Evolutionary conservation across 2,113 vertebrate genomes (phyloP).

Genomic region (Chaetodon trifascialis): DNA sequence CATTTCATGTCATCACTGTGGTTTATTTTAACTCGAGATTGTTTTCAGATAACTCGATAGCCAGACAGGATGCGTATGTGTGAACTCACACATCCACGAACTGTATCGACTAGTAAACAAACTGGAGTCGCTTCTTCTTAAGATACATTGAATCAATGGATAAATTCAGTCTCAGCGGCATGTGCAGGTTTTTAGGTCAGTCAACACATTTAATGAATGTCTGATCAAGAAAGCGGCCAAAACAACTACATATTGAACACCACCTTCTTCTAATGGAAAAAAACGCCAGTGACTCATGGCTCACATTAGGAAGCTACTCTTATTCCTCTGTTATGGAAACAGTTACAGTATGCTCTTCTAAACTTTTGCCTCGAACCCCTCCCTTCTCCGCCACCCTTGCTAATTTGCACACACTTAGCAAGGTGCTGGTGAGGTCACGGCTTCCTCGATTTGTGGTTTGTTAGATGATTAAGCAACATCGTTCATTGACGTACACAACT

Average conservation of each 20-base stretch:
- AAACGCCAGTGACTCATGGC: conserved; percentile 47
- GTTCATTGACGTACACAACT: conserved; percentile 77
- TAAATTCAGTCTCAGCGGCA: not conserved
- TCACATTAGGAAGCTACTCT: conserved; percentile 40
- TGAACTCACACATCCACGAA: not conserved
- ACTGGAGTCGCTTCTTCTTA: not conserved
- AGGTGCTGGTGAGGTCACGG: conserved; percentile 61
- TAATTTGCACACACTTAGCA: conserved; percentile 30
- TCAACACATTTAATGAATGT: not conserved
- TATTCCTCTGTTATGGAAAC: conserved; percentile 51
- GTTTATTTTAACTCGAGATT: not conserved
- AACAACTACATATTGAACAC: not conserved
- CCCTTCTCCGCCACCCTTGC: not conserved
- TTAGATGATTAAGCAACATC: conserved; percentile 74
- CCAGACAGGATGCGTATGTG: not conserved
- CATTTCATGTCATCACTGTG: not conserved
- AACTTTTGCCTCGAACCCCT: conserved; percentile 11
- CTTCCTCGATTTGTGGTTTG: conserved; percentile 77
- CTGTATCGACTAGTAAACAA: not conserved
- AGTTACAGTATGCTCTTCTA: not conserved
- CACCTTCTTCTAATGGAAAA: conserved; percentile 21
- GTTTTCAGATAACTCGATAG: not conserved
- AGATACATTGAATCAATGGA: not conserved
- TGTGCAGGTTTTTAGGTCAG: not conserved
- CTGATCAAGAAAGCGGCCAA: not conserved